Percentiles rank a stretch among this genome's conserved stretches.
Conservation (phyloP, 2,113 vertebrate genomes). For the Corvus moneduloides region DNA sequence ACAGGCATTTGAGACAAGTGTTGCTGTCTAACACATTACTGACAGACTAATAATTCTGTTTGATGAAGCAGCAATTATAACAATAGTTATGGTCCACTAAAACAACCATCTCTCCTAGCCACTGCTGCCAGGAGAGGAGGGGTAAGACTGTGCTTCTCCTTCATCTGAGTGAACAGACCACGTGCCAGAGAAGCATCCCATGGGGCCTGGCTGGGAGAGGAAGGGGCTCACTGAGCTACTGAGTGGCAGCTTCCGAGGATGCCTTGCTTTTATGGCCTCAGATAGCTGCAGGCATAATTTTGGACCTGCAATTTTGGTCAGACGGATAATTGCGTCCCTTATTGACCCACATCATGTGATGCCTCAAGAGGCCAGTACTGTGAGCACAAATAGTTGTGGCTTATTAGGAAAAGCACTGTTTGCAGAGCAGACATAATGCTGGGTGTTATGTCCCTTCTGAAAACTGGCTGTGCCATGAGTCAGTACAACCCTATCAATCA, state of each 20-base stretch:
- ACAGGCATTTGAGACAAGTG: slow-evolving; percentile 16
- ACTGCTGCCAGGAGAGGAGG: not conserved
- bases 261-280: slow-evolving; percentile 9
- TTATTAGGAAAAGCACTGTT: not conserved
- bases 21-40: not conserved
- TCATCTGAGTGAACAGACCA: not conserved
- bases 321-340: not conserved
- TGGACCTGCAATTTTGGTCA: not conserved
- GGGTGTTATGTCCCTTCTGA: not conserved
- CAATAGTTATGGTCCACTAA: not conserved
- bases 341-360: not conserved
- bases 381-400: not conserved
- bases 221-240: not conserved
- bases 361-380: not conserved
- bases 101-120: not conserved
- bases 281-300: not conserved
- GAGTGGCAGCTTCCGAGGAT: not conserved
- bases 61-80: not conserved
- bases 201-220: not conserved
- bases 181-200: accelerated
- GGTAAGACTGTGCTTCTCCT: not conserved
- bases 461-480: not conserved
- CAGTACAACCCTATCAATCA: not conserved
- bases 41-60: not conserved
- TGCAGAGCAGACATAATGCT: not conserved